Evolutionary conservation across 2,113 vertebrate species (phyloP), one percentile per base, ranked within the genome.

Genomic region (Tretioscincus oriximinensis): DNA sequence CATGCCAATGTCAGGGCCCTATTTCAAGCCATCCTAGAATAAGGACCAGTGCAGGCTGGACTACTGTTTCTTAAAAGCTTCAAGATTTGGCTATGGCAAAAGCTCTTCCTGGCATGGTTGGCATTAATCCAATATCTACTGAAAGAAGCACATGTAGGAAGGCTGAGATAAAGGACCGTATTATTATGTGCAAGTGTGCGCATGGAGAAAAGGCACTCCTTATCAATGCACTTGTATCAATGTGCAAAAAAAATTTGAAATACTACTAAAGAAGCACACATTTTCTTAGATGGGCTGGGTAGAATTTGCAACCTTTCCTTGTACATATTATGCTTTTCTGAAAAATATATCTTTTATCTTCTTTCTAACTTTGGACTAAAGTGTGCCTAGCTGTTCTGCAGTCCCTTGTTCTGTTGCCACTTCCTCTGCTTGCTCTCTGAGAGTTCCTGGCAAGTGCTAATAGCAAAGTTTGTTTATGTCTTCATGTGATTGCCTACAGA

Each of bases 401-500:
- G 83, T 70, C 16, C 80, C 31, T 41, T 69, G 35, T 71, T 61
- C 73, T 24, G 2, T 47, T 77, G n/a, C 7, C 70, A 63, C 28
- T 85, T 18, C 72, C 64, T 64, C 73, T 68, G 31, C 29, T 64
- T 70, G 29, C 58, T 71, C 58, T 71, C 29, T 71, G 70, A 22
- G 82, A 60, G 20, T 72, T 83, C 49, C 76, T 61, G 85, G n/a
- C 31, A 82, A 54, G 24, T 58, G 78, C 69, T 89, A 88, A 88
- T 51, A 70, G 67, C 78, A 49, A 76, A 90, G 90, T 88, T 82
- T 73, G 22, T 84, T 70, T 74, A 0, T 87, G 54, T 90, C 54
- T 91, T 85, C 85, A 1, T 90, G 67, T 92, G 65, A 88, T 85
- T 90, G 81, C 85, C 90, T 85, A 73, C 94, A 99, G 98, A 99